Evolutionary conservation across 2,888 invertebrate genomes (phyloP), one percentile per base, ranked within the genome.

Genomic region (Eugnorisma glareosa): DNA sequence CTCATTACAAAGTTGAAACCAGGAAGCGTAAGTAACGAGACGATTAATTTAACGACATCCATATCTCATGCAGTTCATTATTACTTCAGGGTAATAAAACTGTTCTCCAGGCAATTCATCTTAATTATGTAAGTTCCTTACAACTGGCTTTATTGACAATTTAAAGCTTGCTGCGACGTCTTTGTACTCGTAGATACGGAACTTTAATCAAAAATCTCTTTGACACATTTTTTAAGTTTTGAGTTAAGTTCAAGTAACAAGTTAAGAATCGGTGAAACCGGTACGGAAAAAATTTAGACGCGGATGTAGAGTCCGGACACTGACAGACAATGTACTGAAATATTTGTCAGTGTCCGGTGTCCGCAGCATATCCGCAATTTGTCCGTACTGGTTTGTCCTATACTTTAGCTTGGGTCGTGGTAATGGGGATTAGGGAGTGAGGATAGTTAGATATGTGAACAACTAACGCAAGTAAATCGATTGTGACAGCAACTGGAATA

Each of bases 11-110:
- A 43, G 63, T 73, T 24, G 37, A 31, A 35, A 59, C 28, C 66
- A 64, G 86, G 72, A 86, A 79, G 86, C 79, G 84, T 86, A 83
- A 84, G 83, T 79, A 86, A 59, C 43, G 48, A 86, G 35, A 43
- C 51, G 37, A 68, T 82, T 83, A 83, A 77, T 73, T 57, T 83
- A 71, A 83, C 51, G 68, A 71, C 79, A 57, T 48, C 51, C 37
- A 83, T 83, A 75, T 79, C 79, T 83, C 70, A 83, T 73, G 40
- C 48, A 78, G 73, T 73, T 63, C 67, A 28, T 86, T 69, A 83
- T 83, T 84, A 75, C 84, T 73, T 86, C 59, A 70, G 57, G 64
- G 72, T 43, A 79, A 79, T 86, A 79, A 85, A 86, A 69, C 67
- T 54, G 43, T 40, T 69, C 66, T 72, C 40, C 59, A 35, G 67